phyloP scores from a whole-genome alignment of 2,797 vertebrate genomes.

The Heteromormyrus szaboi region DNA sequence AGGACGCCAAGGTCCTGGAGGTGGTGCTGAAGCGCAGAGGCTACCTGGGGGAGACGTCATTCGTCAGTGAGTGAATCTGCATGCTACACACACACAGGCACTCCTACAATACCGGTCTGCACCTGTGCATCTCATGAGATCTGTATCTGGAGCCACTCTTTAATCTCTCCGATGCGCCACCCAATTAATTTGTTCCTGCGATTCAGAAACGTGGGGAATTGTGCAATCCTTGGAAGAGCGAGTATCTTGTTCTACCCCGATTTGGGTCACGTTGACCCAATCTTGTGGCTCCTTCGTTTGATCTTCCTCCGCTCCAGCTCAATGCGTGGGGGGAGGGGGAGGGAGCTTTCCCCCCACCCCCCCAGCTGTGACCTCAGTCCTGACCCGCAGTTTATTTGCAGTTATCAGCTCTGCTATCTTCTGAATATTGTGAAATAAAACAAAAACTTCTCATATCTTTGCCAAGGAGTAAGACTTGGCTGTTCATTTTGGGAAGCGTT shows the following conservation, averaged over 20 bases:
- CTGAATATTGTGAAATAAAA: not conserved
- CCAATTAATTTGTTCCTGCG: not conserved
- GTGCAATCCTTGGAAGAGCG: not conserved
- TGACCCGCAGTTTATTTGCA: not conserved
- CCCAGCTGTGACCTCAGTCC: not conserved
- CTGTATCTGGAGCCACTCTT: not conserved
- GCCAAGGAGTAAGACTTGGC: not conserved
- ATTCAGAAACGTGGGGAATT: not conserved
- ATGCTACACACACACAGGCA: not conserved
- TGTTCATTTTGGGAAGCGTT: not conserved
- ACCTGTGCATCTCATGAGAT: not conserved
- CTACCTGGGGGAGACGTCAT: slow-evolving; percentile 88
- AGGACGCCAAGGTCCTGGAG: slow-evolving; percentile 77
- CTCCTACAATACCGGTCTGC: not conserved
- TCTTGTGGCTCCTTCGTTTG: not conserved
- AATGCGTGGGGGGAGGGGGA: not conserved
- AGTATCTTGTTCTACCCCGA: not conserved
- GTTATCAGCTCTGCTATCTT: not conserved
- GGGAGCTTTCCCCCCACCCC: not conserved
- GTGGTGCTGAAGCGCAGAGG: slow-evolving; percentile 79
- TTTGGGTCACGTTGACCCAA: not conserved
- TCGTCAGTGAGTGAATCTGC: slow-evolving; percentile 74
- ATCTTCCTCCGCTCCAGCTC: slow-evolving; percentile 4
- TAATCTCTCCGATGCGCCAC: not conserved
- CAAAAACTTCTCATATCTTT: not conserved